Base-by-base conservation (phyloP, 2,113 vertebrate species). In the Eurystomus gularis region DNA sequence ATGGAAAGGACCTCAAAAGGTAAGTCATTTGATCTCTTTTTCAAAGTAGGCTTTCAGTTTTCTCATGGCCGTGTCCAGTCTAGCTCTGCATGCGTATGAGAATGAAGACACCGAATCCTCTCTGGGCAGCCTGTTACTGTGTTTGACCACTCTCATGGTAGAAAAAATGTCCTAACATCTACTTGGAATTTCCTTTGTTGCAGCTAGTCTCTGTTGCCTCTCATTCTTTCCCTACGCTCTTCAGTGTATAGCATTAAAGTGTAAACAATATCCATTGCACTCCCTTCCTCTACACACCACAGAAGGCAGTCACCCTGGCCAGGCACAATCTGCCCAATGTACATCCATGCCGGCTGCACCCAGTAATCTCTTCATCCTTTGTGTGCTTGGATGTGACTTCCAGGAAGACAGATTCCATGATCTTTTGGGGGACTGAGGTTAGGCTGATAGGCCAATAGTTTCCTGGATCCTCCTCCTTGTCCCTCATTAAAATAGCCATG, bases 121-220 rank as follows among this genome's bases (percentile, higher is more conserved):
- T 29, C 81, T 57, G 29, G 7, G 26, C 10, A 64, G 35, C 25
- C 12, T 69, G 11, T 49, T 49, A 11, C 7, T 18, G 13, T 42
- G n/a, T 51, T 72, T 39, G 9, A 71, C 11, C 17, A 65, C 4
- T 1, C 5, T 44, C 0, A 0, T 8, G 10, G 15, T 39, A 6
- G 29, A 44, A 71, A 94, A 75, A 52, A 58, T 28, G 13, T 0
- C 49, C 13, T 70, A 48, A 16, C 57, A 73, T 6, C 24, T 52
- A 7, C 29, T 62, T 62, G 16, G 40, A 82, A 62, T 71, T 73
- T 80, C 7, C 23, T 4, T 52, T 35, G 40, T 37, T 52, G n/a
- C n/a, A 78, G 17, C 17, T 61, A 57, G 10, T n/a, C 11, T 73
- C 65, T 77, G 23, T 20, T 75, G 28, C 23, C 49, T 71, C 33